These are phyloP conservation scores for Brassicogethes aeneus DNA, from an alignment of 2,888 invertebrate species.

Conservation along the genomic window DNA sequence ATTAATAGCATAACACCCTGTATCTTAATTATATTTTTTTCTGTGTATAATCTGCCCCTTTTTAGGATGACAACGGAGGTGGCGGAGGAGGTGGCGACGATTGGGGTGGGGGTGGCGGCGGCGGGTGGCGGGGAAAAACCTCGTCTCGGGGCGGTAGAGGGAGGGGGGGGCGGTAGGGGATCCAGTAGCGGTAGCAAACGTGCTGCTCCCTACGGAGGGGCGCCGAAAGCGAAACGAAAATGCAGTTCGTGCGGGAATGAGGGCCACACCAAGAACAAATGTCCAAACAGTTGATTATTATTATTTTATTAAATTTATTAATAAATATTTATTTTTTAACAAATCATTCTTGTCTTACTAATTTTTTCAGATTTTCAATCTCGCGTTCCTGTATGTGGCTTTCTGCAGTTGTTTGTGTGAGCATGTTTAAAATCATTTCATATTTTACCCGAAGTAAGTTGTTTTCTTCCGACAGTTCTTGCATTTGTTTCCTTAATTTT, in stretches of 20 bases:
- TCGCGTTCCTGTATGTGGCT: slow-evolving; percentile 47
- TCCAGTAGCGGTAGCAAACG: slow-evolving; percentile 18
- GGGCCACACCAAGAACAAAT: slow-evolving; percentile 54
- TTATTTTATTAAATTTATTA: too few species aligned
- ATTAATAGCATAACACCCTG: too few species aligned
- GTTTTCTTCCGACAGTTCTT: slow-evolving; percentile 65
- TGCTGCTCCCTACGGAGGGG: slow-evolving; percentile 21
- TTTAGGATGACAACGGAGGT: slow-evolving; percentile 9
- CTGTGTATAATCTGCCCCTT: too few species aligned
- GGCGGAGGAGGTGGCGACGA: slow-evolving; percentile 20
- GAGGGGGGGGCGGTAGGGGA: too few species aligned
- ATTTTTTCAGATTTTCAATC: slow-evolving; percentile 42
- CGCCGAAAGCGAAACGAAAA: slow-evolving; percentile 43
- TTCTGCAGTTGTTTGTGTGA: slow-evolving; percentile 56
- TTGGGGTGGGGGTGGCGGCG: slow-evolving; percentile 19
- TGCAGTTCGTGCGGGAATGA: slow-evolving; percentile 68
- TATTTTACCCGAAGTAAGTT: slow-evolving; percentile 65
- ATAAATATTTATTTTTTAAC: too few species aligned
- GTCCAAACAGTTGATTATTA: too few species aligned
- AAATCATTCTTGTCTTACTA: slow-evolving; percentile 10
- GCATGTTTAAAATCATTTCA: slow-evolving; percentile 71
- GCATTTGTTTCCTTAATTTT: slow-evolving; percentile 53
- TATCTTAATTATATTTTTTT: too few species aligned
- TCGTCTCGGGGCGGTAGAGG: too few species aligned
- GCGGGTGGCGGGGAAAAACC: slow-evolving; percentile 16